A percentile compares a stretch with the other conserved stretches of the same genome.
phyloP scores from a whole-genome alignment of 1,140 invertebrate species.

The Chelonus insularis region DNA sequence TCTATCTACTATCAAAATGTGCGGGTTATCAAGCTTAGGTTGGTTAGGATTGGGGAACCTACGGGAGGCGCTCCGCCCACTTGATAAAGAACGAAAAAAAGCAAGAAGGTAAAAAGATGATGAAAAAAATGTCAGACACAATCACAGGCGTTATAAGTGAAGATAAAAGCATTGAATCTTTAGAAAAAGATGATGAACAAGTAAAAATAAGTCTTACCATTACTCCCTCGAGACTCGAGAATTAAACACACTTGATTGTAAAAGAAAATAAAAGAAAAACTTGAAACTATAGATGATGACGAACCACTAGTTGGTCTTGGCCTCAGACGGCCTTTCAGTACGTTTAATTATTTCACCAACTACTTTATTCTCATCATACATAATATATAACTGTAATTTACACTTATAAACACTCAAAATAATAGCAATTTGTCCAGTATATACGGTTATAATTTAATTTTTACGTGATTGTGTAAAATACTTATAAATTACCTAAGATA shows the following conservation, averaged over 20 bases:
- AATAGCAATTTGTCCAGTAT: neutral
- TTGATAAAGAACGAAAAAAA: slow-evolving; percentile 16
- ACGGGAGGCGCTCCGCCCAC: slow-evolving; percentile 39
- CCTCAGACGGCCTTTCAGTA: neutral
- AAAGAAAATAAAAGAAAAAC: neutral
- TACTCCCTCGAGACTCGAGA: slow-evolving; percentile 17
- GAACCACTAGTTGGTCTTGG: slow-evolving; percentile 11
- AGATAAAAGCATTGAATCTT: neutral
- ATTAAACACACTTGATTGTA: neutral
- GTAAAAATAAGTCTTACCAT: slow-evolving; percentile 10
- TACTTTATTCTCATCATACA: neutral
- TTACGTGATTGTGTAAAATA: neutral
- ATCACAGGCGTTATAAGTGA: slow-evolving; percentile 7
- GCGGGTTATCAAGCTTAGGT: slow-evolving; percentile 38
- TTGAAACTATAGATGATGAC: neutral
- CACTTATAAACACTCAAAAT: neutral
- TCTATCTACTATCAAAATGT: slow-evolving; percentile 38
- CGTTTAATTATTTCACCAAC: neutral
- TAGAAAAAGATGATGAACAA: neutral
- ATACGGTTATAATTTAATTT: neutral
- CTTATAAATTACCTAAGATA: slow-evolving; percentile 1
- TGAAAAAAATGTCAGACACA: slow-evolving; percentile 27
- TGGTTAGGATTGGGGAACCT: slow-evolving; percentile 41
- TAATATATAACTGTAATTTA: neutral
- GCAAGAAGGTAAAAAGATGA: slow-evolving; percentile 1